These are phyloP conservation scores for Cochlearius cochlearius DNA, from an alignment of 2,113 vertebrate genomes.

Conservation along the genomic window DNA sequence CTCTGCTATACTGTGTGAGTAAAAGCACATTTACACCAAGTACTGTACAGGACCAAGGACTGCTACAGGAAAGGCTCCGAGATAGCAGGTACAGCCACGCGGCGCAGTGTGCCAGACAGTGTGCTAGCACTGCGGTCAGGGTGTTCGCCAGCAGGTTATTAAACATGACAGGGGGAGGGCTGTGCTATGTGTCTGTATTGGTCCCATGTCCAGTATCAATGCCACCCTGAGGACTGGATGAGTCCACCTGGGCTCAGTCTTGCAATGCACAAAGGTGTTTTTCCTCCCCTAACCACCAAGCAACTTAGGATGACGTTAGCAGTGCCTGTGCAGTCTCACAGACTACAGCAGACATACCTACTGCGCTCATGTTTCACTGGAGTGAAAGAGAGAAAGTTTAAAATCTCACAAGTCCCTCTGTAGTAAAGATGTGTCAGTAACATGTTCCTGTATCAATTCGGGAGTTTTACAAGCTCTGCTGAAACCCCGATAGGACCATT, in stretches of 20 bases:
- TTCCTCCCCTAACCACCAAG: not conserved
- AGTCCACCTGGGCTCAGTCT: not conserved
- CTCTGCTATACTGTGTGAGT: not conserved
- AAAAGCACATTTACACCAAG: not conserved
- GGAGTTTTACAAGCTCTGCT: not conserved
- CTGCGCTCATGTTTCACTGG: not conserved
- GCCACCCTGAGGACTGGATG: not conserved
- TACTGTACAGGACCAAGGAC: not conserved
- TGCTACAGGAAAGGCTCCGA: not conserved
- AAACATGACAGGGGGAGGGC: not conserved
- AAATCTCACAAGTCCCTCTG: not conserved
- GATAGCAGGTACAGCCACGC: not conserved
- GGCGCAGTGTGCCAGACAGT: not conserved
- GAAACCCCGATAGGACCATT: not conserved
- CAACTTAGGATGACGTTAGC: not conserved
- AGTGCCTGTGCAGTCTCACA: not conserved
- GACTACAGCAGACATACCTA: not conserved
- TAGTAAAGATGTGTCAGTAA: not conserved
- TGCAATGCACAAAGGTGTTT: not conserved
- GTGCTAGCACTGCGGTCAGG: not conserved
- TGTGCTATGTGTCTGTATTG: not conserved
- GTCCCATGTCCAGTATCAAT: not conserved
- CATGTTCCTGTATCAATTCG: not conserved
- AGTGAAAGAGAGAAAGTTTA: not conserved
- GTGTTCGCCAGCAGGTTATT: not conserved